Evolutionary conservation across 2,888 invertebrate genomes (phyloP).

Genomic region (Oligia strigilis): DNA sequence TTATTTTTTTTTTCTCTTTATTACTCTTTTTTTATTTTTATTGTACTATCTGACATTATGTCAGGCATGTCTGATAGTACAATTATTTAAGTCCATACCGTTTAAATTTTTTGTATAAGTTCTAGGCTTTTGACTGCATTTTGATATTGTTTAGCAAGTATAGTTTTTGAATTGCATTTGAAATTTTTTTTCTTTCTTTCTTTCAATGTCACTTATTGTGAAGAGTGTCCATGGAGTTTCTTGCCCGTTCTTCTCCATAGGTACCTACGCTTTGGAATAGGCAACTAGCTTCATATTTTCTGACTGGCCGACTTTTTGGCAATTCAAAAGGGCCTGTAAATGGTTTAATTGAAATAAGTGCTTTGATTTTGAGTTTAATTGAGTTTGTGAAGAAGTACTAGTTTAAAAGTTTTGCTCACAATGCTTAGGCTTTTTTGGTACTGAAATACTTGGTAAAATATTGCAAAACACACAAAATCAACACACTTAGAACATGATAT

Average conservation of each 20-base stretch:
- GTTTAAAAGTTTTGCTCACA: not conserved
- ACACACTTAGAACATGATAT: not conserved
- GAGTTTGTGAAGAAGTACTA: not conserved
- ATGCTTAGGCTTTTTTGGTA: not conserved
- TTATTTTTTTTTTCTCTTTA: no score
- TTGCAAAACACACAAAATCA: not conserved
- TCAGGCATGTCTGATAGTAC: not conserved
- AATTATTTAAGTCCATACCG: not conserved
- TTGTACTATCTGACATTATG: not conserved
- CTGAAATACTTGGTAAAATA: not conserved
- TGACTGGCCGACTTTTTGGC: no score
- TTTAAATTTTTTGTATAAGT: not conserved
- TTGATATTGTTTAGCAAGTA: not conserved
- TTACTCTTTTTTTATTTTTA: no score
- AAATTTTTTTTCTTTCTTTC: not conserved
- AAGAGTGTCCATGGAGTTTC: no score
- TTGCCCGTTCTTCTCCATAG: no score
- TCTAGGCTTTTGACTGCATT: not conserved
- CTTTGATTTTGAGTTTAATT: no score
- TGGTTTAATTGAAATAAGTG: no score
- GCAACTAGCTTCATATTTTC: no score
- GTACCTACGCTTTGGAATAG: no score
- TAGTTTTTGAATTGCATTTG: not conserved
- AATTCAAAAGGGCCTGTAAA: no score
- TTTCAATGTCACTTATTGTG: not conserved